Evolutionary conservation across 2,888 invertebrate genomes (phyloP).

Genomic region (Agonopterix heracliana): DNA sequence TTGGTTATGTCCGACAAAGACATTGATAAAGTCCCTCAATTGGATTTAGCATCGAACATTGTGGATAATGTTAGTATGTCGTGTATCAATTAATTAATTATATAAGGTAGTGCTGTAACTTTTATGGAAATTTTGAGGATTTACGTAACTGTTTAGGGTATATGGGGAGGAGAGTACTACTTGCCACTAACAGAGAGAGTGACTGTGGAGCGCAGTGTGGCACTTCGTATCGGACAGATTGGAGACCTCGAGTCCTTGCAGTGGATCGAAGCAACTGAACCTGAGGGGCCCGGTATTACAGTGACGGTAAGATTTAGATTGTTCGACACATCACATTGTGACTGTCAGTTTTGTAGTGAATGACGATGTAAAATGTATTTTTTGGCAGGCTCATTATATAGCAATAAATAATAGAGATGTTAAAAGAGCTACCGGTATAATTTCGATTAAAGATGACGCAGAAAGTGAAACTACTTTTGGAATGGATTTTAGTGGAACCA

Average conservation of each 20-base stretch:
- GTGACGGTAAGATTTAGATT: background rate
- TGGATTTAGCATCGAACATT: slow-evolving; percentile 31
- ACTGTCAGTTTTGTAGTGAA: background rate
- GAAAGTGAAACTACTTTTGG: slow-evolving; percentile 22
- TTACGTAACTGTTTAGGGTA: background rate
- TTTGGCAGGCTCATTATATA: slow-evolving; percentile 17
- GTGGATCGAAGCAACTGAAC: slow-evolving; percentile 30
- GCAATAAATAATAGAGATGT: slow-evolving; percentile 26
- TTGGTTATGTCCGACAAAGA: slow-evolving; percentile 27
- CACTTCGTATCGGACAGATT: slow-evolving; percentile 18
- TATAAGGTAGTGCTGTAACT: background rate
- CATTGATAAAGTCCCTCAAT: slow-evolving; percentile 29
- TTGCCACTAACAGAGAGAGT: background rate
- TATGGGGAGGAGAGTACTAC: background rate
- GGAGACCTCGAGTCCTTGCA: slow-evolving; percentile 33
- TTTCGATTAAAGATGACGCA: slow-evolving; percentile 9
- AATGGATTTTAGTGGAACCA: slow-evolving; percentile 47
- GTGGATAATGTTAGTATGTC: slow-evolving; percentile 27
- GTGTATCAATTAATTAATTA: background rate
- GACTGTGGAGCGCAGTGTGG: background rate
- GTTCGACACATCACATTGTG: background rate
- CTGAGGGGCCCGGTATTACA: slow-evolving; percentile 14
- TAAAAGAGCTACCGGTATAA: slow-evolving; percentile 25
- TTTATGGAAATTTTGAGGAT: background rate
- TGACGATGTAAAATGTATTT: background rate